Evolutionary conservation across 2,888 invertebrate species (phyloP), one percentile per base, ranked within the genome.

Genomic region (Brachylomia viminalis): DNA sequence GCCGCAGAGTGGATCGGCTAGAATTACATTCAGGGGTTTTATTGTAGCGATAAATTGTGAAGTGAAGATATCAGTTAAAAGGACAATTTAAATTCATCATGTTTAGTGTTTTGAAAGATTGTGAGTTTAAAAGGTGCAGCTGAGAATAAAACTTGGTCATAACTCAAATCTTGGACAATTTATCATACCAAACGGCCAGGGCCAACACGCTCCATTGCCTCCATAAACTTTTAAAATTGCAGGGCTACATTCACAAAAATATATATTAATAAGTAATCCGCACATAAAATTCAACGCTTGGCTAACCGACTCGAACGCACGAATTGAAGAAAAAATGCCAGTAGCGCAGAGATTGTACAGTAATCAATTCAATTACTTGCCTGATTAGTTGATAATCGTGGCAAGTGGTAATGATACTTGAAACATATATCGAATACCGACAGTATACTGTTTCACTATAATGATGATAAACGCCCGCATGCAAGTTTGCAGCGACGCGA

Each of bases 351-450:
- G 47, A 78, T 67, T 74, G 61, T 64, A 70, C 33, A 49, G 69
- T 80, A 80, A 83, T 77, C 58, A 62, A 87, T 80, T 79, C 79
- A 85, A 80, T 86, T 87, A 87, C 71, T 73, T 79, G 73, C 49
- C 65, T 79, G 77, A 83, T 83, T 85, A 87, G 64, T 75, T 77
- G 72, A 79, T 86, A 86, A 87, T 85, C 72, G 70, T 58, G 20
- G 59, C 68, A 68, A 72, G 42, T 74, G 73, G 84, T 77, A 80
- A 38, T 71, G 73, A 87, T 83, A 87, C 84, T 77, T 86, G 78
- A 77, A 81, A 86, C 73, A 72, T 68, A 83, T 85, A 86, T 77
- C 75, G 68, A 76, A 86, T 79, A 42, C 73, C 72, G 75, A 72
- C 77, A 78, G 13, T 83, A 82, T 75, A 79, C 30, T 85, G 56